Evolutionary conservation across 1,140 invertebrate genomes (phyloP), one percentile per base, ranked within the genome.

Genomic region (Oryzaephilus surinamensis): DNA sequence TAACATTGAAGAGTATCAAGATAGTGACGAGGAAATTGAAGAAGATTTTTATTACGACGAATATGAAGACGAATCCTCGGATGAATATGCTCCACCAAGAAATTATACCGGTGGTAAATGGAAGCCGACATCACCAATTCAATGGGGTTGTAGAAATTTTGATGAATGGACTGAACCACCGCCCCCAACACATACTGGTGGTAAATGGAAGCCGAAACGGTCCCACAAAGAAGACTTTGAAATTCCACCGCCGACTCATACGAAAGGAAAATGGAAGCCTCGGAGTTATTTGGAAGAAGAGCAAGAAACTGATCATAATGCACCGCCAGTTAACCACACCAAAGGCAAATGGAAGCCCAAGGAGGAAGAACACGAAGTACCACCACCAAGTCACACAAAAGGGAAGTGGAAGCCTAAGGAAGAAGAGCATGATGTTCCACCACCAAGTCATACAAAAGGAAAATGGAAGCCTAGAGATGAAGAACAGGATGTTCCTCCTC

Each of bases 401-500:
- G 80, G 81, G 2, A 85, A 85, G 60, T 84, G 82, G 77, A 67
- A 47, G 37, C 45, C 42, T n/a, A n/a, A n/a, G n/a, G n/a, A 38
- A 30, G 36, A 38, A 12, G 37, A 31, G 15, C 32, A 46, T 12
- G 51, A 64, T 24, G 58, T 62, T 43, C 62, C 65, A n/a, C 65
- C 65, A 15, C 56, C 60, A 4, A 58, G 52, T 17, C 62, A 70
- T 37, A 71, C 65, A 5, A 65, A 68, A 32, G 66, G 70, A 5
- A 73, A 73, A 51, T 72, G 69, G 60, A 51, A 51, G 27, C 15
- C 43, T 6, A 45, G 43, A 13, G n/a, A n/a, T n/a, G 21, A 40
- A 15, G 43, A 48, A 3, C 31, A 11, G 31, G 24, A 14, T 30
- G 33, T 12, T 6, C 43, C 40, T 21, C 47, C 43, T 15, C 35